A percentile compares a stretch with the other conserved stretches of the same genome.
These are phyloP conservation scores for Eubucco bourcierii DNA, from an alignment of 2,113 vertebrate species.

Conservation along the genomic window DNA sequence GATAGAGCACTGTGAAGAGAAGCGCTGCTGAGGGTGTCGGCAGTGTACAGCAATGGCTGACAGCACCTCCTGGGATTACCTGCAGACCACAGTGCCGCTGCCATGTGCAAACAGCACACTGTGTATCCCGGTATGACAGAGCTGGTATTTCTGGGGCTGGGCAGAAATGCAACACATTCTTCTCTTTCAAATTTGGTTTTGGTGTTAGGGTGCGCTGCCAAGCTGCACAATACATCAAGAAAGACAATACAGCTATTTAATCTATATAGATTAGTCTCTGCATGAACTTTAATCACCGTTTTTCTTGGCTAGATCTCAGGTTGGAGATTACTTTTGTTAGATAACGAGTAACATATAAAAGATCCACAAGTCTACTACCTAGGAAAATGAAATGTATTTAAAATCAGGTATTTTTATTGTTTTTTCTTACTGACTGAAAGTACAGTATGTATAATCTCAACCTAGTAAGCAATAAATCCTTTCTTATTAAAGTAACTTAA, in stretches of 20 bases:
- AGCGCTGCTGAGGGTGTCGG: neutral
- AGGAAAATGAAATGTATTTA: neutral
- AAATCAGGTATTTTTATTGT: neutral
- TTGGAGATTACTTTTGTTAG: constrained; percentile 3
- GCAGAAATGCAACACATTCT: neutral
- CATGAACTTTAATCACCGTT: neutral
- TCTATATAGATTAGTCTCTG: constrained; percentile 9
- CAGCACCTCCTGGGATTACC: neutral
- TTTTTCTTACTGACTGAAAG: neutral
- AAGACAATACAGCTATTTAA: constrained; percentile 5
- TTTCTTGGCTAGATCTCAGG: constrained; percentile 6
- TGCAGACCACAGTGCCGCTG: neutral
- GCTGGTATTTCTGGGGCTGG: neutral
- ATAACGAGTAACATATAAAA: neutral
- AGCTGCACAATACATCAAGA: neutral
- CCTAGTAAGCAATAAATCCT: constrained; percentile 39
- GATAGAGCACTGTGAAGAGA: rapidly evolving
- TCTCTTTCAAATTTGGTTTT: neutral
- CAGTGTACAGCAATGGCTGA: rapidly evolving
- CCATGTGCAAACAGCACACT: neutral
- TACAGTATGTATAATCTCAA: constrained; percentile 5
- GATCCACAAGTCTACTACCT: neutral
- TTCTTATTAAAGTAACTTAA: constrained; percentile 59
- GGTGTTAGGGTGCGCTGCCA: neutral
- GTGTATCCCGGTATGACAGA: neutral